Evolutionary conservation across 2,113 vertebrate genomes (phyloP).

Genomic region (Clupea harengus): DNA sequence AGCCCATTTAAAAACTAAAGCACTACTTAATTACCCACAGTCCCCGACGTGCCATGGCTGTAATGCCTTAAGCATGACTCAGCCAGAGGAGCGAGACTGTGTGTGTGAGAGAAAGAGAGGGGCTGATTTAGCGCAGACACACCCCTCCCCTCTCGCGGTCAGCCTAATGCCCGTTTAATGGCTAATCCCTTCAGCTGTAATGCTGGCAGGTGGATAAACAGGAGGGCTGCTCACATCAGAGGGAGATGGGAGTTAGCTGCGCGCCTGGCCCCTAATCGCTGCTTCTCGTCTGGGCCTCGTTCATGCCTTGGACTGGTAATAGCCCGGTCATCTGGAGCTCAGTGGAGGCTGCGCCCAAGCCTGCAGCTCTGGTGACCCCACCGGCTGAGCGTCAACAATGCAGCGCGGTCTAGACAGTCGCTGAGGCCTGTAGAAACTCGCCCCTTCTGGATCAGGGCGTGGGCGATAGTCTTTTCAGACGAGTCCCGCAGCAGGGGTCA

Average conservation of each 20-base stretch:
- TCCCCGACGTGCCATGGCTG: neutral
- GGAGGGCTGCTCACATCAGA: neutral
- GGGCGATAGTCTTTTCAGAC: neutral
- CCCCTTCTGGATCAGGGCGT: neutral
- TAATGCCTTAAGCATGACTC: constrained; percentile 26
- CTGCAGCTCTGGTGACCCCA: neutral
- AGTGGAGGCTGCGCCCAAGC: neutral
- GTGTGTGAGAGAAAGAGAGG: constrained; percentile 5
- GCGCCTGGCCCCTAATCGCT: constrained; percentile 40
- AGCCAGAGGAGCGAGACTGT: neutral
- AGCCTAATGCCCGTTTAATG: constrained; percentile 45
- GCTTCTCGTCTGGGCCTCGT: constrained; percentile 40
- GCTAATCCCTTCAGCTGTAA: constrained; percentile 55
- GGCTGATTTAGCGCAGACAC: neutral
- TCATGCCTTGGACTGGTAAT: constrained; percentile 15
- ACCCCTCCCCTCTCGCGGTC: constrained; percentile 15
- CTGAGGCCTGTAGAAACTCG: neutral
- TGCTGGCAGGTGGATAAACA: constrained; percentile 60
- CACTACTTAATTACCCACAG: neutral
- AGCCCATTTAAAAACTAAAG: neutral
- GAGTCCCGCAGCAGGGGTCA: neutral
- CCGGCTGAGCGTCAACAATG: neutral
- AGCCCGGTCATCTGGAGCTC: neutral
- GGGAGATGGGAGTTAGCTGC: constrained; percentile 32
- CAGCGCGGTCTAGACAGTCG: neutral